Percentiles rank a stretch among this genome's conserved stretches.
Evolutionary conservation across 2,797 vertebrate species (phyloP).

Genomic region (Odontamblyopus lacepedii): DNA sequence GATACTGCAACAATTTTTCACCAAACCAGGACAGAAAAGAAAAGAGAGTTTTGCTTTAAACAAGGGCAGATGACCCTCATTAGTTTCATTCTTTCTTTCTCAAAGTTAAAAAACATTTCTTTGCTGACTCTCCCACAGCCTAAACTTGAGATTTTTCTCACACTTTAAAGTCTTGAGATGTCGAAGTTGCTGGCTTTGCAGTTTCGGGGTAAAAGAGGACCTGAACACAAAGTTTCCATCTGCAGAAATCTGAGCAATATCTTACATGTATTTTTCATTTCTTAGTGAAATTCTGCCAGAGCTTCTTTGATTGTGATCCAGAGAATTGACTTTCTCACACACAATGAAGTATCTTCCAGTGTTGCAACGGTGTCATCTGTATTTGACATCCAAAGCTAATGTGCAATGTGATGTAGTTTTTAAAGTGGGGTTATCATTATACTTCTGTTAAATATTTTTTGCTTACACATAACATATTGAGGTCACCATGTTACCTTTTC

Average conservation of each 20-base stretch:
- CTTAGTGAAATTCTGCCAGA: constrained; percentile 7
- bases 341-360: constrained; percentile 9
- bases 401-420: constrained; percentile 4
- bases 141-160: constrained; percentile 29
- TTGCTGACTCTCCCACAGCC: constrained; percentile 38
- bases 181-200: constrained; percentile 22
- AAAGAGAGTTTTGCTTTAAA: constrained; percentile 16
- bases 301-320: not conserved
- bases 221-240: constrained; percentile 21
- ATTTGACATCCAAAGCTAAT: not conserved
- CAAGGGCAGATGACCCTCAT: not conserved
- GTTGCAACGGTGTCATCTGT: not conserved
- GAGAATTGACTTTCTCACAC: constrained; percentile 15
- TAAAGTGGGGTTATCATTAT: not conserved
- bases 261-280: constrained; percentile 13
- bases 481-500: no score
- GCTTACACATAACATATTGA: no score
- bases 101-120: constrained; percentile 47
- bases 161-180: constrained; percentile 29
- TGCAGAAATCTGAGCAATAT: constrained; percentile 9
- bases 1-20: constrained; percentile 26
- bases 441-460: no score
- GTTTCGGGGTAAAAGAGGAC: constrained; percentile 25
- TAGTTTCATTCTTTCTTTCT: constrained; percentile 42
- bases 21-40: constrained; percentile 32